Evolutionary conservation across 2,113 vertebrate genomes (phyloP), one percentile per base, ranked within the genome.

Genomic region (Smithornis capensis): DNA sequence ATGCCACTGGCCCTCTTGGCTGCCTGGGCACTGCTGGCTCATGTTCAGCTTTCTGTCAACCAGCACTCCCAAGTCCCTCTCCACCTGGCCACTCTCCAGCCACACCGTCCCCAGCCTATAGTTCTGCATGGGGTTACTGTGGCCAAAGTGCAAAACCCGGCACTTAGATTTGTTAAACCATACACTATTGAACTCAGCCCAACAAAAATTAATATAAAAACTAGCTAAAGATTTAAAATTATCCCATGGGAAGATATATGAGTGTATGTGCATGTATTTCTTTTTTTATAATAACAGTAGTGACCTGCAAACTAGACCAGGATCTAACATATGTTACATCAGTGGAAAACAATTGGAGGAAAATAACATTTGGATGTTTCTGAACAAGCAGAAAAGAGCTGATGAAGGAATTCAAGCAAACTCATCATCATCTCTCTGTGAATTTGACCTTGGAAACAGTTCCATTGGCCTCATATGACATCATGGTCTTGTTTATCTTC

Each of bases 401-500:
- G 96, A 97, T 96, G 62, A 89, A 92, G 28, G 33, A 73, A 83
- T 92, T 95, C 56, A 78, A 81, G 29, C 15, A 93, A 92, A n/a
- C 44, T 92, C 47, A 75, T 94, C 38, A 60, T 56, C 40, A 64
- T 31, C 19, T 53, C 29, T 83, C 57, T 89, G 33, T 69, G 44
- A 44, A 75, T 70, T 89, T 94, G 69, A 94, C 84, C 81, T 94
- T 95, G 74, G n/a, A 90, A 94, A 92, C 40, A 89, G 45, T 91
- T 90, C 64, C 59, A 45, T 17, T 89, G 80, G n/a, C 28, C 55
- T 49, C 7, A 8, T 83, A 64, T 53, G 52, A 92, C 52, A 88
- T 82, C 45, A 87, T 76, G 31, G 74, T 79, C 70, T 94, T 96
- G 69, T 94, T 96, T 94, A 89, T 96, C 38, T 94, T 83, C 84